A percentile compares a stretch with the other conserved stretches of the same genome.
phyloP scores from a whole-genome alignment of 2,113 vertebrate species.

The Microtus pennsylvanicus region DNA sequence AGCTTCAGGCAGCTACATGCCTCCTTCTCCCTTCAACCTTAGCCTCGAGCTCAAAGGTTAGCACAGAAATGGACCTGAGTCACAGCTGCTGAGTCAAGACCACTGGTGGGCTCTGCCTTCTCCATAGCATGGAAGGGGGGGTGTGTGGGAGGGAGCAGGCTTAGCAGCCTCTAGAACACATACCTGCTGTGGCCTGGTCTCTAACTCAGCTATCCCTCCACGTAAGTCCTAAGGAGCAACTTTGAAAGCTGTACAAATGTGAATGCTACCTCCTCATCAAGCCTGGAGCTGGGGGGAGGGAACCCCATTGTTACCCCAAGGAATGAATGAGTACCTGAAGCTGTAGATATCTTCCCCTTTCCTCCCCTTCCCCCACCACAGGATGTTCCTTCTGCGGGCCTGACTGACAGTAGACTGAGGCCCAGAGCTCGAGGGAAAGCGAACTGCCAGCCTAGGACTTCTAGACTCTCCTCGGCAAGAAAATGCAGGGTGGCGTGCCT shows the following conservation, averaged over 20 bases:
- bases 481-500: background rate
- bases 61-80: background rate
- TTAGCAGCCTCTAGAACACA: constrained; percentile 40
- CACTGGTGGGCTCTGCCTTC: background rate
- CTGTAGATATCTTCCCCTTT: background rate
- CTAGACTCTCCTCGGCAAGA: background rate
- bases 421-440: background rate
- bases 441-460: background rate
- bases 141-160: background rate
- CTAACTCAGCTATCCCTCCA: background rate
- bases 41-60: background rate
- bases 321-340: background rate
- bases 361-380: background rate
- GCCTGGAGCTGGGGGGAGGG: background rate
- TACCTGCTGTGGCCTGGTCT: constrained; percentile 11
- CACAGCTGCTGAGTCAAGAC: constrained; percentile 41
- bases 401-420: background rate
- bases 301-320: background rate
- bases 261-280: background rate
- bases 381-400: background rate
- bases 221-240: background rate
- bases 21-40: background rate
- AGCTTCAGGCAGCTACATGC: background rate
- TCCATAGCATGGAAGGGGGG: background rate
- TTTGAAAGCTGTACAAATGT: background rate